Base-by-base conservation (phyloP, 1,140 invertebrate species). In the Augochlora pura region DNA sequence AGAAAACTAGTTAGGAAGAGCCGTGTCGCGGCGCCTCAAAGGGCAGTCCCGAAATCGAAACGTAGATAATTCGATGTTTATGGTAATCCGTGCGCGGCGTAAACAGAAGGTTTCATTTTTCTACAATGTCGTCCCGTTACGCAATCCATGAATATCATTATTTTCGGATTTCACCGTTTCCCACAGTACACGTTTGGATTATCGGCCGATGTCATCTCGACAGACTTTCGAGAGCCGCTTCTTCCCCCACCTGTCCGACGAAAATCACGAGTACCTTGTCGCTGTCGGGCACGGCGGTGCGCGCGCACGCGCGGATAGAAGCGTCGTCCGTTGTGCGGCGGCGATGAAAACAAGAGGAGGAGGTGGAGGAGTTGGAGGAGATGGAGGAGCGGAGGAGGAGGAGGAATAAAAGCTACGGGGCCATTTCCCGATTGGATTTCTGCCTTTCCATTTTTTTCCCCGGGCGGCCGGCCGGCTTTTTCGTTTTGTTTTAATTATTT, bases 71-170 rank as follows among this genome's bases (percentile, higher is more conserved):
- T 69, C 81, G 66, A 83, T 86, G 77, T 86, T 86, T 85, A 80
- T 62, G 71, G 66, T 71, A 80, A 82, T 85, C 71, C 42, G 42
- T 32, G 46, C n/a, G 65, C 52, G 42, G 57, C 27, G 59, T 65
- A 21, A 81, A 69, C 68, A 63, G 67, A 57, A 64, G 72, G 32
- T 85, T 85, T 85, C 80, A 84, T 85, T 85, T 52, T 85, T 84
- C 73, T 77, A 84, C 68, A 81, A 80, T 60, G 49, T 62, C 23
- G 49, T n/a, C n/a, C 46, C 68, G 39, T 77, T 86, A 77, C 74
- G 85, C 75, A 72, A 86, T 80, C 71, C 77, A 42, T 79, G 84
- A 80, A 86, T 86, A 86, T 75, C 59, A 54, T 77, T 76, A 81
- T 46, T 49, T 69, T 72, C 39, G 39, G 54, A 84, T 79, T 81